Base-by-base conservation (phyloP, 2,113 vertebrate genomes). In the Jacana jacana region DNA sequence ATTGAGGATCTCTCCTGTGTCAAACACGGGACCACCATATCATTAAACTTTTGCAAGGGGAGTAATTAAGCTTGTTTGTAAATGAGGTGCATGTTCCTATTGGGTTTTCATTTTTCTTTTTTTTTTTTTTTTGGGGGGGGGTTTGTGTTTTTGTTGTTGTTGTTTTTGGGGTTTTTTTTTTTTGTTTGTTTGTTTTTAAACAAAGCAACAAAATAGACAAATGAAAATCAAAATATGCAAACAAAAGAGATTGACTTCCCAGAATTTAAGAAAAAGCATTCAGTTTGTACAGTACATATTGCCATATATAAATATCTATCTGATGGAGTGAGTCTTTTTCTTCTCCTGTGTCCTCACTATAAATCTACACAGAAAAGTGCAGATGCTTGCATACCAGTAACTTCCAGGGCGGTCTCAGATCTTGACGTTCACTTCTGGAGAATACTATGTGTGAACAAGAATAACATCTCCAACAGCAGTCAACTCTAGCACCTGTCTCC, bases 111-210 rank as follows among this genome's bases (percentile, higher is more conserved):
- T 1, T 35, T 58, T 72, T 61, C 5, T 8, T 7, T 76, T 40
- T 77, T 5, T 3, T 82, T 75, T 37, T n/a, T 63, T 63, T 61
- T 17, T 58, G 20, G n/a, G n/a, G n/a, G n/a, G n/a, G n/a, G n/a
- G n/a, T n/a, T n/a, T n/a, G n/a, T n/a, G n/a, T n/a, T n/a, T n/a
- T n/a, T n/a, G n/a, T n/a, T n/a, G n/a, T n/a, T n/a, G n/a, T n/a
- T n/a, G n/a, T n/a, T n/a, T n/a, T n/a, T n/a, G n/a, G n/a, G n/a
- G n/a, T n/a, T n/a, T n/a, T n/a, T 35, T 35, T 6, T 12, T 1
- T 3, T 14, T 1, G 3, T 17, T 48, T n/a, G 1, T 2, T 14
- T 1, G 3, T 17, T 48, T n/a, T 23, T n/a, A 17, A 78, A 73
- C 5, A 31, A 79, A 70, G 22, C 9, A 69, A 18, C 5, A 48